Evolutionary conservation across 2,797 vertebrate genomes (phyloP), one percentile per base, ranked within the genome.

Genomic region (Myoxocephalus aenaeus): DNA sequence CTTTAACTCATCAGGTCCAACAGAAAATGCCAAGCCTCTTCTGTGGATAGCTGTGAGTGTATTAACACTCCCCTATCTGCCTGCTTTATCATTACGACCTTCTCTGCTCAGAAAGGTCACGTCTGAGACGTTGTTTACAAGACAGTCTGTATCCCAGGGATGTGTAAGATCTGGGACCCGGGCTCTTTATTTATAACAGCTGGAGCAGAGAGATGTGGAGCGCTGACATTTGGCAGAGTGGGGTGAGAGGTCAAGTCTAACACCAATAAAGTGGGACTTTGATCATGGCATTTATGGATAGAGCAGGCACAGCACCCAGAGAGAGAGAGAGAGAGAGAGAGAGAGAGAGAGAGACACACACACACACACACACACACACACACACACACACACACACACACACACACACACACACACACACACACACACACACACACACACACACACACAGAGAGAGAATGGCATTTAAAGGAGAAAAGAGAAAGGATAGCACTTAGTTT

Each of bases 281-380:
- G 96, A 97, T 97, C 96, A 87, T 96, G 96, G 95, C 89, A 95
- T 96, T 97, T 97, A 96, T 96, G 96, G 96, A 96, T 96, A 95
- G 95, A 95, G 94, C 93, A 94, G 95, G 50, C 68, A 81, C 44
- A 53, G 84, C 66, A 69, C 54, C 38, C 50, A 59, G 56, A 63
- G 65, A 75, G 78, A 62, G 65, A 75, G 38, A 22, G 14, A 44
- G 46, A 5, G 48, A 51, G 48, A 11, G 20, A 1, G 3, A 32
- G 4, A 32, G 14, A 44, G 46, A 5, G 48, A 51, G 48, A 11
- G 20, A 1, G 32, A 32, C 2, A 32, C 32, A 32, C 32, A 29
- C 29, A 29, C 29, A 29, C 29, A 29, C 29, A 29, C 29, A 29
- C 29, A 29, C 29, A 29, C 29, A 29, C 29, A 29, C 29, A 29